Evolutionary conservation across 2,888 invertebrate genomes (phyloP), one percentile per base, ranked within the genome.

Genomic region (Stenodema calcarata): DNA sequence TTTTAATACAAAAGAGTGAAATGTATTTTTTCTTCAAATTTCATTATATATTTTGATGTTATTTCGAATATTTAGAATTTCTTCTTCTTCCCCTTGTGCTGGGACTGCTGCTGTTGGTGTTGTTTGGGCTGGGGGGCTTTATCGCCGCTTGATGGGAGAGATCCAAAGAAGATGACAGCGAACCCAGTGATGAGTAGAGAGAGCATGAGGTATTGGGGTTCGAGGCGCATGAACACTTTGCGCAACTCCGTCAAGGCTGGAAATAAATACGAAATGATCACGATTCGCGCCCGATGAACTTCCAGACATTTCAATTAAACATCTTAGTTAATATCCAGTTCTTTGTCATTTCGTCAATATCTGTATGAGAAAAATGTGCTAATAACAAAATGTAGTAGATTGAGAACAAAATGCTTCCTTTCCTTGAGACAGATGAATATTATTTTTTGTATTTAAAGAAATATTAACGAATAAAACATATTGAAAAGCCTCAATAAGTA

Each of bases 121-220:
- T 80, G 81, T 16, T 80, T 87, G 27, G 81, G 81, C 16, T 62
- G 86, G 12, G 35, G 75, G 41, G 76, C 42, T 11, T 41, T 27
- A 42, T 47, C 44, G 30, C 87, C 85, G 16, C 84, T 70, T 30
- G 86, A 86, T 0, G 87, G 78, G 44, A 86, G 86, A 4, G 75
- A 81, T 14, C 86, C 35, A 70, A 92, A 92, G 89, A 92, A 91
- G 47, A 93, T 92, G 88, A 93, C 92, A 88, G 92, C 92, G 89
- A 92, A 92, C 50, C 93, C 94, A 42, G 93, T 92, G 0, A 92
- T 92, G 89, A 94, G 92, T 14, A 93, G 91, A 16, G 93, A 92
- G 93, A 93, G 93, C 85, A 93, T 89, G 42, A 94, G 90, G 78
- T 93, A 89, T 86, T 92, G 92, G 2, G 93, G 92, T 88, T 94